Percentiles rank a stretch among this genome's conserved stretches.
These are phyloP conservation scores for Eurystomus glaucurus DNA, from an alignment of 2,797 vertebrate species.

Conservation along the genomic window DNA sequence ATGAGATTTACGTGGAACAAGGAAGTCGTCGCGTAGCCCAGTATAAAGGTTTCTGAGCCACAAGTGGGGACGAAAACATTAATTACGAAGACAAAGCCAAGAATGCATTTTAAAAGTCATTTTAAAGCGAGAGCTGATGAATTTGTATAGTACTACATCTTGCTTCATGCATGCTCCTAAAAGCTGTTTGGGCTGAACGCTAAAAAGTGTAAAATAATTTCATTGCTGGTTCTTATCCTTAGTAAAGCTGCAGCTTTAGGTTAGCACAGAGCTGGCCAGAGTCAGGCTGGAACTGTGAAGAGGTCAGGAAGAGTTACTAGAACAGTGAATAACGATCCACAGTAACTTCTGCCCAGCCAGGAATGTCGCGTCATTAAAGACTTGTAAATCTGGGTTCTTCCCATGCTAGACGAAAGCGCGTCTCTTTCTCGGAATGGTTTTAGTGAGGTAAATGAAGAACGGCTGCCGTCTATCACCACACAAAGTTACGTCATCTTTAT, in stretches of 20 bases:
- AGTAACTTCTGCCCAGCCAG: not conserved
- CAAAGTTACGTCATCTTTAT: not conserved
- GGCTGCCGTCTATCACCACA: not conserved
- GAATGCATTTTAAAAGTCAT: conserved; percentile 1
- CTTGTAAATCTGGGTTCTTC: not conserved
- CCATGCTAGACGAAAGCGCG: not conserved
- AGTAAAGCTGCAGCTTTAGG: not conserved
- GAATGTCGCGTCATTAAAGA: not conserved
- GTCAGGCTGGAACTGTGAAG: not conserved
- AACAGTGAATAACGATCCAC: not conserved
- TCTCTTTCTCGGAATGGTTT: not conserved
- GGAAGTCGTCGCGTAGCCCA: conserved; percentile 40
- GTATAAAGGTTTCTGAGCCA: conserved; percentile 2
- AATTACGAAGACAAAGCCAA: conserved; percentile 40
- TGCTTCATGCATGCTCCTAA: not conserved
- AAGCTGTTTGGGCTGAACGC: not conserved
- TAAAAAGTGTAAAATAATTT: not conserved
- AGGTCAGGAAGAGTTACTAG: not conserved
- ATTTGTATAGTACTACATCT: not conserved
- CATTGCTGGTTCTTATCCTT: not conserved
- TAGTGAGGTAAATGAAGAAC: not conserved
- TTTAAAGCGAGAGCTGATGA: conserved; percentile 30
- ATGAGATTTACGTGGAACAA: conserved; percentile 53
- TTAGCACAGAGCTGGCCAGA: not conserved
- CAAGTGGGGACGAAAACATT: conserved; percentile 24